Evolutionary conservation across 2,113 vertebrate genomes (phyloP), one percentile per base, ranked within the genome.

Genomic region (Cavia porcellus): DNA sequence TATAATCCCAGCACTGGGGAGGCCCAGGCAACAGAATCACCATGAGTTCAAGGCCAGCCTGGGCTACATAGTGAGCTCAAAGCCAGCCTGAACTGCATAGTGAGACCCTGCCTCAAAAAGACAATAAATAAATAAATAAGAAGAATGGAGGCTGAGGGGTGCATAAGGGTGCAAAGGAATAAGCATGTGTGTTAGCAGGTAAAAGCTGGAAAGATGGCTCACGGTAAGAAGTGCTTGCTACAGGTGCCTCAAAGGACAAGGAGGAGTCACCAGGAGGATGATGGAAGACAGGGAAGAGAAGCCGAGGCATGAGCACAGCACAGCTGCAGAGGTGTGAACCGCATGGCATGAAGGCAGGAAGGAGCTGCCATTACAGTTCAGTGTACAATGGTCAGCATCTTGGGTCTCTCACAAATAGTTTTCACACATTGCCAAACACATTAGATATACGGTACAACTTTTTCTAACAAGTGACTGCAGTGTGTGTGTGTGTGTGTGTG

Each of bases 331-430:
- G 14, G 50, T 1, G 15, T 5, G 35, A 50, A 7, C 47, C 4
- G n/a, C 17, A 0, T 0, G 22, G 45, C 5, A 9, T 4, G 0
- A 5, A 47, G 75, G 12, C 7, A 6, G 74, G 2, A 7, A 17
- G 72, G 13, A 61, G 64, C 32, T 62, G 3, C 0, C 12, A 24
- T 30, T 25, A 61, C 45, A 77, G 25, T 38, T 20, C 25, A 30
- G 28, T 22, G 42, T 25, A 35, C 4, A 57, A 2, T 20, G 42
- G 38, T 30, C 14, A 8, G n/a, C 10, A 32, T 86, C 81, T 75
- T 12, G 2, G 17, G 19, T 42, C 25, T 35, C 35, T 32, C n/a
- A n/a, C 74, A 62, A 20, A 47, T 62, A 32, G 52, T 86, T 80
- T 90, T 80, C 70, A 9, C 1, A 25, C 12, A 47, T 62, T 59